phyloP scores from a whole-genome alignment of 2,113 vertebrate species.

The Lathamus discolor region DNA sequence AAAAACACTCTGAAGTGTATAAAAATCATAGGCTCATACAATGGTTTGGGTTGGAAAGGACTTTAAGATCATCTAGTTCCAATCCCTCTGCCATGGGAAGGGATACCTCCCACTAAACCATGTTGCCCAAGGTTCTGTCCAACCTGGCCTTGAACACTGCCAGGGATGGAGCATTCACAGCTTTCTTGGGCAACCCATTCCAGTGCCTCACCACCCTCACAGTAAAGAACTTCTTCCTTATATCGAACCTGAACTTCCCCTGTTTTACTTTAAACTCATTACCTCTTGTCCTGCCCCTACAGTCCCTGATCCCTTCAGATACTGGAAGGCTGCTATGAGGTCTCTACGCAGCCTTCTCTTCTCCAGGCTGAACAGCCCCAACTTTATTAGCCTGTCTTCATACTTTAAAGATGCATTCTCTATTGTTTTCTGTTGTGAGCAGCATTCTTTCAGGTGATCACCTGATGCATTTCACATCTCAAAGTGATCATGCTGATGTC shows the following conservation, averaged over 20 bases:
- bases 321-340: not conserved
- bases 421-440: not conserved
- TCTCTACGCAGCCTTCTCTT: not conserved
- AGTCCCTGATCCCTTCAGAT: not conserved
- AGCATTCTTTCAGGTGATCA: not conserved
- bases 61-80: not conserved
- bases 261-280: not conserved
- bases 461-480: not conserved
- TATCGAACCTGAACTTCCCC: not conserved
- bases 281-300: not conserved
- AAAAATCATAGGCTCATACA: not conserved
- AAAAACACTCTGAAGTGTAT: not conserved
- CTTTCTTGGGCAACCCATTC: not conserved
- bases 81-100: not conserved
- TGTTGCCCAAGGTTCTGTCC: not conserved
- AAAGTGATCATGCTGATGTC: not conserved
- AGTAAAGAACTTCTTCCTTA: not conserved
- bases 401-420: not conserved
- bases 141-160: not conserved
- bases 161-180: not conserved
- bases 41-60: not conserved
- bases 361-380: not conserved
- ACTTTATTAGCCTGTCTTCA: not conserved
- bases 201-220: not conserved
- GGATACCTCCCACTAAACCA: not conserved